These are phyloP conservation scores for Upupa epops DNA, from an alignment of 2,113 vertebrate genomes.

Conservation along the genomic window DNA sequence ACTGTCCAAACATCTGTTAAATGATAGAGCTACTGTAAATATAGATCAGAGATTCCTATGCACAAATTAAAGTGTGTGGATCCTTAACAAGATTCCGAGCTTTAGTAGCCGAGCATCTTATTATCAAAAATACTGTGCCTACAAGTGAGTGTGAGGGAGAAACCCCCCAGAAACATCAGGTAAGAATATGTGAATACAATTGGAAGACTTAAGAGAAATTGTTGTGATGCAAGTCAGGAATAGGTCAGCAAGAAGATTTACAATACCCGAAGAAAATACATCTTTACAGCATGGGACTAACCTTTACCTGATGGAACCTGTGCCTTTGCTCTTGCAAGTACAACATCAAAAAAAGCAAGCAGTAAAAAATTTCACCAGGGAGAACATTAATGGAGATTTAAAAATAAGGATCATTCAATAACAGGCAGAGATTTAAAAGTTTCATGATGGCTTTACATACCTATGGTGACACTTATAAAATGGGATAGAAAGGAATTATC, in stretches of 20 bases:
- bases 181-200: background rate
- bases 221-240: background rate
- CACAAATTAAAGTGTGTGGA: constrained; percentile 17
- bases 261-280: background rate
- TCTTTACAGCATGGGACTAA: background rate
- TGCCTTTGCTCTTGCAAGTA: background rate
- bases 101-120: background rate
- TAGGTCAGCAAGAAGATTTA: background rate
- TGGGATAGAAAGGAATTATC: background rate
- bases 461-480: background rate
- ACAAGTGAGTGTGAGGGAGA: background rate
- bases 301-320: background rate
- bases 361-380: background rate
- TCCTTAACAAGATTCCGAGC: constrained; percentile 12
- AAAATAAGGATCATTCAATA: background rate
- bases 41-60: constrained; percentile 54
- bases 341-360: background rate
- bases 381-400: background rate
- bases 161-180: background rate
- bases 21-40: constrained; percentile 66
- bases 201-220: background rate
- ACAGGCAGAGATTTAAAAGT: background rate
- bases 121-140: background rate
- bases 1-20: constrained; percentile 70
- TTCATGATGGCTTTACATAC: background rate